Evolutionary conservation across 2,113 vertebrate genomes (phyloP), one percentile per base, ranked within the genome.

Genomic region (Tretioscincus oriximinensis): DNA sequence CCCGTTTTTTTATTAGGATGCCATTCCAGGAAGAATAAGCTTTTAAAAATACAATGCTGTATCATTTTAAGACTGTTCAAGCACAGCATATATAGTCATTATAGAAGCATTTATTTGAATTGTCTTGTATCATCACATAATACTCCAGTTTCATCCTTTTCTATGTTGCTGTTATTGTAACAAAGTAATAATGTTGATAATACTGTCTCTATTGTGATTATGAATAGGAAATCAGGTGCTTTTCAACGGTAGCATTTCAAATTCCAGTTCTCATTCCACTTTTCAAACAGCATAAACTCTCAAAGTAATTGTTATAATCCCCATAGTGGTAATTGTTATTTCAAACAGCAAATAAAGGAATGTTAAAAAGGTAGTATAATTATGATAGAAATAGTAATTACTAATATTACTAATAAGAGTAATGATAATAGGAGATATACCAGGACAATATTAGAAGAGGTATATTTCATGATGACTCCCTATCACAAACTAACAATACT

Each of bases 1-100:
- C 83, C 76, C 83, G 88, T 86, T 63, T 84, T n/a, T 89, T 68
- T 89, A 90, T 87, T 82, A 90, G 83, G 85, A 77, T 87, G 79
- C 35, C 45, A 41, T 92, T 87, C 89, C 49, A 28, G 58, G 78
- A 92, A 90, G 81, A 92, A 82, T 86, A 89, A 91, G 66, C 14
- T 78, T 88, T 91, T 92, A 90, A 67, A 87, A 92, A 86, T 2
- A 49, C 70, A 84, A 86, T 28, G 64, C 7, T 85, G 61, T 88
- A 73, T 85, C 49, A 84, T 91, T 92, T 90, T 86, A 78, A 93
- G 85, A 88, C 67, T 90, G 79, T 84, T 88, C 29, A 88, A 82
- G 69, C 60, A 86, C 80, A 68, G 28, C 77, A 81, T 41, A 51
- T 75, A 68, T 6, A 4, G 89, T 89, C 35, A 78, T 78, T 92